These are phyloP conservation scores for Ascidia mentula DNA, from an alignment of 23 tunicate species.

Conservation along the genomic window DNA sequence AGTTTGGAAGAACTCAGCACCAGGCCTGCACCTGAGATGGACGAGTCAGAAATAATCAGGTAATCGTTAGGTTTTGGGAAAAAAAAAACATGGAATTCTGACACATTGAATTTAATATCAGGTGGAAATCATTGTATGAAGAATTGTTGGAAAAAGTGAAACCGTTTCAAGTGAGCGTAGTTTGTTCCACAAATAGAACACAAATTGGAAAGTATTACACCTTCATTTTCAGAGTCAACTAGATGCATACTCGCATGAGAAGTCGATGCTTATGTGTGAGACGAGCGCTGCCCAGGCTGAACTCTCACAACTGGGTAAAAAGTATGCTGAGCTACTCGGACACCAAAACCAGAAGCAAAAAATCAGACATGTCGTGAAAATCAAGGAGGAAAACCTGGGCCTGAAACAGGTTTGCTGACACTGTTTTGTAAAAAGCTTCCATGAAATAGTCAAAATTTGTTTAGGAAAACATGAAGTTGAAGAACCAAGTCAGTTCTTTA, in stretches of 20 bases:
- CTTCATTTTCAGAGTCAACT: conserved; percentile 51
- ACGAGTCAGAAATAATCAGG: neutral
- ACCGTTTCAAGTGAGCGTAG: conserved; percentile 64
- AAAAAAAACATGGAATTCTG: neutral
- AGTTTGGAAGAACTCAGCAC: neutral
- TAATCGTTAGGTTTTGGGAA: neutral
- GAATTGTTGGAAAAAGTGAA: conserved; percentile 66
- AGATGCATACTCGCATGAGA: conserved; percentile 73
- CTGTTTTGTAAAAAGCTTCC: no score
- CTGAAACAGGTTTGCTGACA: conserved; percentile 60
- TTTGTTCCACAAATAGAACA: neutral
- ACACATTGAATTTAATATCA: neutral
- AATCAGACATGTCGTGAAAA: conserved; percentile 82
- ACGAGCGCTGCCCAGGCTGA: conserved; percentile 79
- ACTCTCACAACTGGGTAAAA: conserved; percentile 53
- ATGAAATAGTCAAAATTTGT: no score
- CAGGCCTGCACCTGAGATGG: neutral
- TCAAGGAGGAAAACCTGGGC: conserved; percentile 70
- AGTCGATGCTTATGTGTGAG: conserved; percentile 55
- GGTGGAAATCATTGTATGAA: conserved; percentile 74
- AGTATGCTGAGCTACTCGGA: conserved; percentile 84
- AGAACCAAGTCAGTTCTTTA: conserved; percentile 41
- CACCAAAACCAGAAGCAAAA: conserved; percentile 95
- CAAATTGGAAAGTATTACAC: neutral
- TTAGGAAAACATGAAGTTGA: conserved; percentile 52